Percentiles rank a stretch among this genome's conserved stretches.
Evolutionary conservation across 2,888 invertebrate species (phyloP).

Genomic region (Cerastis leucographa): DNA sequence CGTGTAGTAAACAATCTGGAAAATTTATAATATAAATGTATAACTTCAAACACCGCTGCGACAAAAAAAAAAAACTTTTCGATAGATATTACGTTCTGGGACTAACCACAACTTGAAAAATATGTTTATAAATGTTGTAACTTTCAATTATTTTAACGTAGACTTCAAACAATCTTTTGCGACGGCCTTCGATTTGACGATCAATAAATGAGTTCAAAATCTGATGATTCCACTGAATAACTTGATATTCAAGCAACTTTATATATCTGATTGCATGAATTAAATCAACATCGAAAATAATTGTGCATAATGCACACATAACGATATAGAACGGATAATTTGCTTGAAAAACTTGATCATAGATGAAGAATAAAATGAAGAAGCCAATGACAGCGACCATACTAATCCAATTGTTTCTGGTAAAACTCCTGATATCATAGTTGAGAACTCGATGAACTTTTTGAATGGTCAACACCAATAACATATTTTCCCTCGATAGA

Average conservation of each 20-base stretch:
- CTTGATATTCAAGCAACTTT: conserved; percentile 16
- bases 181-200: background rate
- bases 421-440: conserved; percentile 1
- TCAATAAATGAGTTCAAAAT: conserved; percentile 1
- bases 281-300: conserved; percentile 18
- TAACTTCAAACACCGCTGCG: background rate
- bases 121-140: conserved; percentile 21
- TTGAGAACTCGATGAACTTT: conserved; percentile 7
- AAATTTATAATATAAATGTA: background rate
- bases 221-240: conserved; percentile 13
- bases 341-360: background rate
- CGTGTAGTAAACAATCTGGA: conserved; percentile 6
- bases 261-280: conserved; percentile 22
- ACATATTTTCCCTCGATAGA: conserved; percentile 2
- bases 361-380: background rate
- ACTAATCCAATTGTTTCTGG: conserved; percentile 22
- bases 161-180: background rate
- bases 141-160: conserved; percentile 18
- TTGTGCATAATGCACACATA: background rate
- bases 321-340: background rate
- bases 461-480: conserved; percentile 17
- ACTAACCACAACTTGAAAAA: conserved; percentile 23
- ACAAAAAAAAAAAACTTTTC: background rate
- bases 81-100: background rate
- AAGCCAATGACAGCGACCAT: background rate